Evolutionary conservation across 2,113 vertebrate genomes (phyloP).

Genomic region (Cathartes aura): DNA sequence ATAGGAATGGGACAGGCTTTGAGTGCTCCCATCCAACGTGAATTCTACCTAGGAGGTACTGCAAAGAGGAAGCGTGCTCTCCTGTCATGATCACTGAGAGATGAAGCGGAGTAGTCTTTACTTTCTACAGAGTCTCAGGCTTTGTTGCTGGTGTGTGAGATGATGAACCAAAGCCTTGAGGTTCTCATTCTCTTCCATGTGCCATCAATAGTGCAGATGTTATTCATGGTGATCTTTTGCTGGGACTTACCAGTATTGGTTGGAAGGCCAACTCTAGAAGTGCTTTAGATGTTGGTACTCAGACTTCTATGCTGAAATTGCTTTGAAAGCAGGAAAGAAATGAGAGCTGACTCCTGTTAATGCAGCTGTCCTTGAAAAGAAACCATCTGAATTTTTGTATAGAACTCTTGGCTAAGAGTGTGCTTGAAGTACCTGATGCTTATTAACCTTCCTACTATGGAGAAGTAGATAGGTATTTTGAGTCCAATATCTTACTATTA

Average conservation of each 20-base stretch:
- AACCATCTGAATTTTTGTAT: background rate
- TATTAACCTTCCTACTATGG: background rate
- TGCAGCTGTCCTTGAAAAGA: background rate
- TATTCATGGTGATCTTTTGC: background rate
- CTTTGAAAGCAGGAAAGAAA: background rate
- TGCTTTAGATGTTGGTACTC: background rate
- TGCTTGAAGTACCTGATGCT: background rate
- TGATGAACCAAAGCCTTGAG: background rate
- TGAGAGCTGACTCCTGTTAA: background rate
- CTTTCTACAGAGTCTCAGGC: background rate
- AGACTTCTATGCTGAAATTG: background rate
- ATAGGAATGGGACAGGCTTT: background rate
- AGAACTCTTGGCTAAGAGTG: background rate
- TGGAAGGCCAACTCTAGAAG: background rate
- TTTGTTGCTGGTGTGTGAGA: background rate
- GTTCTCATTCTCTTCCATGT: accelerated
- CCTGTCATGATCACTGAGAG: background rate
- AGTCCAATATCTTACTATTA: background rate
- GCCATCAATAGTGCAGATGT: background rate
- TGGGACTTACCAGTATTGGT: background rate
- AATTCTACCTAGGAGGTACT: background rate
- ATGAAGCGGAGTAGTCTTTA: background rate
- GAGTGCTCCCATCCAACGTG: background rate
- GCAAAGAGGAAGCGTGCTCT: background rate
- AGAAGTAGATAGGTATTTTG: background rate